These are phyloP conservation scores for Hippocampus zosterae DNA, from an alignment of 2,113 vertebrate genomes.

Conservation along the genomic window DNA sequence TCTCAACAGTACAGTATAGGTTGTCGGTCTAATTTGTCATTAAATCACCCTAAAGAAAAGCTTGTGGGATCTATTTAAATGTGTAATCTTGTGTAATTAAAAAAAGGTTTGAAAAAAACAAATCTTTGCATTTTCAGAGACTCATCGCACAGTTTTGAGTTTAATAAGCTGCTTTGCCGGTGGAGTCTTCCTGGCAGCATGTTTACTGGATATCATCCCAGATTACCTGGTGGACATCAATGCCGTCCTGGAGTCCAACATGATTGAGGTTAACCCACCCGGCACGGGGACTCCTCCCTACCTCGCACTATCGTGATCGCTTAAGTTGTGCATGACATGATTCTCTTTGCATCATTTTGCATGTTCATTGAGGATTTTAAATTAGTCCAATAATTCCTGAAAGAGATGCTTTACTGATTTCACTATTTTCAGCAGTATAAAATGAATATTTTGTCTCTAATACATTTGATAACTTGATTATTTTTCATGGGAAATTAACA, in stretches of 20 bases:
- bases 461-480: no score
- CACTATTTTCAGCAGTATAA: no score
- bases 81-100: neutral
- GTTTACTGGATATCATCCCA: slow-evolving; percentile 81
- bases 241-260: slow-evolving; percentile 45
- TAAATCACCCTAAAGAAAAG: neutral
- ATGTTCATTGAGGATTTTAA: no score
- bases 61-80: neutral
- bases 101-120: neutral
- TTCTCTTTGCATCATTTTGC: no score
- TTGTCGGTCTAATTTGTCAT: neutral
- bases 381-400: no score
- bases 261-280: slow-evolving; percentile 49
- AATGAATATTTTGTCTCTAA: no score
- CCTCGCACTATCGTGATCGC: neutral
- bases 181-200: slow-evolving; percentile 79
- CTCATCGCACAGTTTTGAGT: slow-evolving; percentile 63
- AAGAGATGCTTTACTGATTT: no score
- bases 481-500: no score
- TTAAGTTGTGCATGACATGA: no score
- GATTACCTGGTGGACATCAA: slow-evolving; percentile 77
- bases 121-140: slow-evolving; percentile 46
- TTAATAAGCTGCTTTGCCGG: slow-evolving; percentile 81
- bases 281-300: neutral
- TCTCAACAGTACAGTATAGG: no score